Evolutionary conservation across 2,888 invertebrate species (phyloP).

Genomic region (Adela reaumurella): DNA sequence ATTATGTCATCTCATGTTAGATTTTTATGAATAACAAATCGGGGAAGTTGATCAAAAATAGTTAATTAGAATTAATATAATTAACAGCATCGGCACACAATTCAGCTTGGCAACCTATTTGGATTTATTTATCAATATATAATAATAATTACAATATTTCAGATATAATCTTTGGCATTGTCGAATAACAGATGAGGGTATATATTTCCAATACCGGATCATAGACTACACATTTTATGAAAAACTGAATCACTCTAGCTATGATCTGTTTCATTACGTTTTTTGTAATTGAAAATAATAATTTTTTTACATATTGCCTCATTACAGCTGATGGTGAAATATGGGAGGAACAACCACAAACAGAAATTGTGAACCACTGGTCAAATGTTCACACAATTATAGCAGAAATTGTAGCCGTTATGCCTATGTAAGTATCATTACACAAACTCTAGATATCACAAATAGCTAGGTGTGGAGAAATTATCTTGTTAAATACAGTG

Average conservation of each 20-base stretch:
- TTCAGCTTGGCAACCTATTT: background rate
- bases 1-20: background rate
- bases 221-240: too few species aligned
- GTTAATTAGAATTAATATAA: slow-evolving; percentile 1
- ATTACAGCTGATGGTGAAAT: slow-evolving; percentile 51
- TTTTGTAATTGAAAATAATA: background rate
- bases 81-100: background rate
- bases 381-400: slow-evolving; percentile 60
- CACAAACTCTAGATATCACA: too few species aligned
- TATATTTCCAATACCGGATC: too few species aligned
- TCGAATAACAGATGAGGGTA: too few species aligned
- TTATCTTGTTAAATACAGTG: too few species aligned
- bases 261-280: too few species aligned
- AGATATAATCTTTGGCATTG: too few species aligned
- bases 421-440: slow-evolving; percentile 51
- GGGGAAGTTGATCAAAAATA: slow-evolving; percentile 1
- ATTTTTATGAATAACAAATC: background rate
- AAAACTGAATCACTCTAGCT: too few species aligned
- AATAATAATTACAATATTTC: too few species aligned
- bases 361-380: slow-evolving; percentile 52
- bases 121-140: too few species aligned
- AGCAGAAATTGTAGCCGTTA: slow-evolving; percentile 44
- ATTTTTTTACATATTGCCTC: slow-evolving; percentile 8
- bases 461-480: too few species aligned
- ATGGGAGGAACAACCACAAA: slow-evolving; percentile 55